Evolutionary conservation across 2,797 vertebrate species (phyloP).

Genomic region (Morus bassanus): DNA sequence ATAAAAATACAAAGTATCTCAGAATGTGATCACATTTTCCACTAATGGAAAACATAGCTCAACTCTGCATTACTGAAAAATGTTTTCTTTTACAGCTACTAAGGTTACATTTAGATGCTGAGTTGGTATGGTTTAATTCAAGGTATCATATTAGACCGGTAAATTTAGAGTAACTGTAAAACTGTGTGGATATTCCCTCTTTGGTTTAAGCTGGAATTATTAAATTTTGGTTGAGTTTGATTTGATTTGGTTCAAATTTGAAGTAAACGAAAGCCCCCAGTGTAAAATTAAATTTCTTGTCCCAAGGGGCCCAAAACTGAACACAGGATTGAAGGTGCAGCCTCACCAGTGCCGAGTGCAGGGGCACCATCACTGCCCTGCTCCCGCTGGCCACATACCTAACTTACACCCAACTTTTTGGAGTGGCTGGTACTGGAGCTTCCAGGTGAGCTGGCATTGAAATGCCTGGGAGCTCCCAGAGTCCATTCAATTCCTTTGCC

Average conservation of each 20-base stretch:
- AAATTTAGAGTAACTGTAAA: not conserved
- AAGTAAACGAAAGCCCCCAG: not conserved
- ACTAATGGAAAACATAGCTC: constrained; percentile 52
- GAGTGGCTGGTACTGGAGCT: not conserved
- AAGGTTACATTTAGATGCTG: not conserved
- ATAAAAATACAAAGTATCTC: constrained; percentile 45
- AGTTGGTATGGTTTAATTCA: not conserved
- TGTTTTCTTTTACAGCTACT: constrained; percentile 7
- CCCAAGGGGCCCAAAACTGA: too few species aligned
- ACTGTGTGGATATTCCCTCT: not conserved
- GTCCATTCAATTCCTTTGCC: not conserved
- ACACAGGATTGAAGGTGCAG: too few species aligned
- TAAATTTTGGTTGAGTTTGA: not conserved
- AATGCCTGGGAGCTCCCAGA: not conserved
- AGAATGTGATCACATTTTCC: constrained; percentile 58
- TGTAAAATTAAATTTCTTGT: not conserved
- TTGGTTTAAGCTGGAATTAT: not conserved
- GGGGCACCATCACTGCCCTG: not conserved
- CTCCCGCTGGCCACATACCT: not conserved
- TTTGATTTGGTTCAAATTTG: not conserved
- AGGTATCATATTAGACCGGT: not conserved
- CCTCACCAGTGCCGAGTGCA: too few species aligned
- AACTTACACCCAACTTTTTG: not conserved
- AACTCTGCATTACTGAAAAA: not conserved
- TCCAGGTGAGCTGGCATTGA: accelerated